Conservation (phyloP, 2,113 vertebrate genomes). For the Colaptes auratus region DNA sequence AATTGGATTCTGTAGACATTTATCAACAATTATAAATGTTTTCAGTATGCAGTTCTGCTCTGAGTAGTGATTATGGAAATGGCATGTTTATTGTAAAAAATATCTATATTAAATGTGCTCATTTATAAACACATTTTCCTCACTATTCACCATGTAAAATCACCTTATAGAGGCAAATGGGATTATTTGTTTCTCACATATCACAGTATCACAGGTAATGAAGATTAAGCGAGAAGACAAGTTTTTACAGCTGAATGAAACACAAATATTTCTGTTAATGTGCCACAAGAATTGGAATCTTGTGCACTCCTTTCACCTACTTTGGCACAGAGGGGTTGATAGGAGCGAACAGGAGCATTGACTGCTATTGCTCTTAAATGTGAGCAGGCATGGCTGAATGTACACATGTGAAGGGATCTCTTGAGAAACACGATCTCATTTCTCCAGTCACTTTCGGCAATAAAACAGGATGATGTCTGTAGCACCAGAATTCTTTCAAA, state of each 20-base stretch:
- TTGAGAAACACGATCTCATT: background rate
- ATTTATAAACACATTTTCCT: background rate
- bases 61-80: conserved; percentile 29
- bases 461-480: background rate
- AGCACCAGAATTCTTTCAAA: background rate
- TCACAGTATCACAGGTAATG: conserved; percentile 19
- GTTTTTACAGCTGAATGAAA: background rate
- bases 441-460: background rate
- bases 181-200: conserved; percentile 10
- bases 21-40: conserved; percentile 36
- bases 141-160: background rate
- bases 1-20: conserved; percentile 21
- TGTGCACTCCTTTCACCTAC: background rate
- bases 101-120: background rate
- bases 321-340: background rate
- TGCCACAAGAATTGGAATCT: background rate
- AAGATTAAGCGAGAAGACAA: background rate
- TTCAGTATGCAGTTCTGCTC: background rate
- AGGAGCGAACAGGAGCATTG: background rate
- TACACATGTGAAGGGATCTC: background rate
- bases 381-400: background rate
- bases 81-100: background rate
- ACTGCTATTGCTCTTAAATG: background rate
- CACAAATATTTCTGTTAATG: background rate
- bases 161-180: background rate